Evolutionary conservation across 1,140 invertebrate genomes (phyloP).

Genomic region (Bombyx mandarina): DNA sequence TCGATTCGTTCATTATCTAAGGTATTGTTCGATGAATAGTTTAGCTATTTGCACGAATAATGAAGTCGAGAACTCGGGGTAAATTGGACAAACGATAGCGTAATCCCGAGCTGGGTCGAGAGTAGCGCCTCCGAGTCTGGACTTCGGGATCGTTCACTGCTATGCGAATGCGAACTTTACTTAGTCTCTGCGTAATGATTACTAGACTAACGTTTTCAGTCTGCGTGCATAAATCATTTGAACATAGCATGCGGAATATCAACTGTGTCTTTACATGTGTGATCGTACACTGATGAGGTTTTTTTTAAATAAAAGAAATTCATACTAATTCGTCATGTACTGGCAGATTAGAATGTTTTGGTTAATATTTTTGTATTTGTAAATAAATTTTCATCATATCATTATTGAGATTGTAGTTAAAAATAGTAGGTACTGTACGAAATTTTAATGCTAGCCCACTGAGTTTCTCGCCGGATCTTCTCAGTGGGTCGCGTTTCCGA

Average conservation of each 20-base stretch:
- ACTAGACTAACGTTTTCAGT: background rate
- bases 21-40: background rate
- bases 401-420: too few species aligned
- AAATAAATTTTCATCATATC: too few species aligned
- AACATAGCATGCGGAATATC: too few species aligned
- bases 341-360: too few species aligned
- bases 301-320: too few species aligned
- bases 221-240: too few species aligned
- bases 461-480: too few species aligned
- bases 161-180: constrained; percentile 20
- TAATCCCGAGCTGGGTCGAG: constrained; percentile 27
- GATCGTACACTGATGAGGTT: too few species aligned
- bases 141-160: constrained; percentile 32
- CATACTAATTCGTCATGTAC: too few species aligned
- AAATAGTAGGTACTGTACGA: too few species aligned
- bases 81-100: constrained; percentile 33
- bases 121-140: constrained; percentile 36
- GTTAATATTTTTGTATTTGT: background rate
- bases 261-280: too few species aligned
- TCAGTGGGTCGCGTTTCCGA: too few species aligned
- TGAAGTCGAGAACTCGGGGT: constrained; percentile 31
- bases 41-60: constrained; percentile 1
- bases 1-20: constrained; percentile 5
- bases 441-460: background rate
- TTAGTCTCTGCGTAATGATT: constrained; percentile 9